Conservation (phyloP, 2,888 invertebrate genomes). For the Tetrapedia diversipes region DNA sequence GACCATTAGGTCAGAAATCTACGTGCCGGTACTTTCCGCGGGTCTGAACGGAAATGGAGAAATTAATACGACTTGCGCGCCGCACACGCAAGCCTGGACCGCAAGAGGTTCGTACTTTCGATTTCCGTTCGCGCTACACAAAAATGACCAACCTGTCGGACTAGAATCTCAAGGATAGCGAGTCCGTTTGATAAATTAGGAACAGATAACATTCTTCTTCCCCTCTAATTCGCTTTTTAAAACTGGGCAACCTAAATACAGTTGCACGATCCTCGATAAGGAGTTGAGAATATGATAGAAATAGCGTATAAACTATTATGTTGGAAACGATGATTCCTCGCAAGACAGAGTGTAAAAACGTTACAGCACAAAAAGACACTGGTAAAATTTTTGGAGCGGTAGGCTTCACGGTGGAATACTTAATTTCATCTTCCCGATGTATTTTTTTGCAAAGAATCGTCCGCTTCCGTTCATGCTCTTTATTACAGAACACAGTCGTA, state of each 20-base stretch:
- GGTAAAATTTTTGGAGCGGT: not conserved
- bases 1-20: not conserved
- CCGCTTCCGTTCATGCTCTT: not conserved
- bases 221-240: not conserved
- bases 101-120: constrained; percentile 29
- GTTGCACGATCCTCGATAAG: constrained; percentile 8
- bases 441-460: too few species aligned
- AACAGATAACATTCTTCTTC: constrained; percentile 33
- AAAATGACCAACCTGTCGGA: constrained; percentile 19
- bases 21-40: not conserved
- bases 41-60: constrained; percentile 15
- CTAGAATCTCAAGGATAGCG: constrained; percentile 37
- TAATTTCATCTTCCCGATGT: not conserved
- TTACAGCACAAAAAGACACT: not conserved
- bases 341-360: not conserved
- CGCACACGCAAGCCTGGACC: not conserved
- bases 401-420: not conserved
- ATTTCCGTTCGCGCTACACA: constrained; percentile 30
- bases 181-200: constrained; percentile 30
- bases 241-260: not conserved
- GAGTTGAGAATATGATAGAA: not conserved
- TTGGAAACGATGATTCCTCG: not conserved
- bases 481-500: not conserved
- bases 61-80: not conserved
- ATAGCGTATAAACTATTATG: too few species aligned